Percentiles rank a stretch among this genome's conserved stretches.
Evolutionary conservation across 2,888 invertebrate species (phyloP).

Genomic region (Drosophila birchii): DNA sequence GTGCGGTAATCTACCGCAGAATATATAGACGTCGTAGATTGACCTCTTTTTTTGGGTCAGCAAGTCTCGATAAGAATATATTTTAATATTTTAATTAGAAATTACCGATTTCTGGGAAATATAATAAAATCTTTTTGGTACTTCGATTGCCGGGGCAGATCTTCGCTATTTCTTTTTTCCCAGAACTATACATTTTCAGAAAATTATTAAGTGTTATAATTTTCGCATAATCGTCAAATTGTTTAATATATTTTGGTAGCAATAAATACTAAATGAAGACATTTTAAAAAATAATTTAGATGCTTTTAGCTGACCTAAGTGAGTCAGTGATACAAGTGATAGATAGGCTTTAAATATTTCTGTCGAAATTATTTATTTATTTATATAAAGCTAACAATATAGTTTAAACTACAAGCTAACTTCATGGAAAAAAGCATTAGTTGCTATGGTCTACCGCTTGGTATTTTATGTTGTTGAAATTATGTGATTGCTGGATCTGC

Average conservation of each 20-base stretch:
- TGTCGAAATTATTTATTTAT: no score
- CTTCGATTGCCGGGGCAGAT: neutral
- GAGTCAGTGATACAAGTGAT: no score
- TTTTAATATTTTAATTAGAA: no score
- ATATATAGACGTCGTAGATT: neutral
- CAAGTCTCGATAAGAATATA: neutral
- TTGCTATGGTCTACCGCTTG: no score
- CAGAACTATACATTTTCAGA: neutral
- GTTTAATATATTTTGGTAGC: no score
- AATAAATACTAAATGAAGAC: neutral
- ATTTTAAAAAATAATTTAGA: neutral
- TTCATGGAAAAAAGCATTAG: no score
- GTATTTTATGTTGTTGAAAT: no score
- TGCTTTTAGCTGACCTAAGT: neutral
- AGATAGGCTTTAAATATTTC: no score
- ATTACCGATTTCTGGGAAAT: neutral
- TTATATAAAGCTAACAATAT: no score
- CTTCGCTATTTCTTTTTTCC: neutral
- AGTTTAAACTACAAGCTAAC: no score
- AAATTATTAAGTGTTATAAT: conserved; percentile 25
- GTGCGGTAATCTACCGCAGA: neutral
- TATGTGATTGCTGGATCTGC: no score
- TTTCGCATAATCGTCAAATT: no score
- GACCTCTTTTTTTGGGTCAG: neutral
- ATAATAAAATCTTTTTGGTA: neutral